These are phyloP conservation scores for Aplodontia rufa DNA, from an alignment of 2,113 vertebrate genomes.

Conservation along the genomic window DNA sequence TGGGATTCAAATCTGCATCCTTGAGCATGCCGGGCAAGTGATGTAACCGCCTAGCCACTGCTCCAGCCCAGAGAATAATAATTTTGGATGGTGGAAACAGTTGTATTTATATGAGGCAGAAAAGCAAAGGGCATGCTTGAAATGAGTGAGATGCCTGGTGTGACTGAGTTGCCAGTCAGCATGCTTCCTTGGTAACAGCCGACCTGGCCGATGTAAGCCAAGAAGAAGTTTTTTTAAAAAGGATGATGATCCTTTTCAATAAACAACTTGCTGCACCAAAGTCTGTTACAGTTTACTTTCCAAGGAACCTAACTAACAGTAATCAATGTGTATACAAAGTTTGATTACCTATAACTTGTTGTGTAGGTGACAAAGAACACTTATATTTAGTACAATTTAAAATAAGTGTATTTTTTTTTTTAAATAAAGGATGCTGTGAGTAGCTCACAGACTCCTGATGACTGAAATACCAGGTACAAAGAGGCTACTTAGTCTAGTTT, in stretches of 20 bases:
- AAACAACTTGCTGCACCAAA: not conserved
- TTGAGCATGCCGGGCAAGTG: too few relatives aligned
- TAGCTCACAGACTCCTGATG: not conserved
- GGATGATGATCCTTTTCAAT: not conserved
- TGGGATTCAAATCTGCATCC: too few relatives aligned
- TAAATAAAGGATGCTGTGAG: not conserved
- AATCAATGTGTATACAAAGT: too few relatives aligned
- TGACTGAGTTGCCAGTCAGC: not conserved
- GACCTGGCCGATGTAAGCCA: not conserved
- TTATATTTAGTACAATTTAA: too few relatives aligned
- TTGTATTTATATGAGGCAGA: not conserved
- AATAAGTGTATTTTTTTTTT: not conserved
- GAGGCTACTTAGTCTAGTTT: not conserved
- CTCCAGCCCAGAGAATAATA: not conserved
- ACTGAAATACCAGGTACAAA: not conserved
- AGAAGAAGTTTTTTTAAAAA: not conserved
- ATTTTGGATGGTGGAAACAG: not conserved
- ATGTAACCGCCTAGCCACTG: too few relatives aligned
- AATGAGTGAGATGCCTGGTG: not conserved
- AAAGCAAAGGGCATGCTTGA: constrained; percentile 16
- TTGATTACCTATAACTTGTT: too few relatives aligned
- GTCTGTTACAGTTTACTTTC: not conserved
- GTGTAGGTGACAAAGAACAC: too few relatives aligned
- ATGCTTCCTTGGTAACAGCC: not conserved
- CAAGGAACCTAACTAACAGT: not conserved